Conservation (phyloP, 2,888 invertebrate species). For the Geotrupes spiniger region DNA sequence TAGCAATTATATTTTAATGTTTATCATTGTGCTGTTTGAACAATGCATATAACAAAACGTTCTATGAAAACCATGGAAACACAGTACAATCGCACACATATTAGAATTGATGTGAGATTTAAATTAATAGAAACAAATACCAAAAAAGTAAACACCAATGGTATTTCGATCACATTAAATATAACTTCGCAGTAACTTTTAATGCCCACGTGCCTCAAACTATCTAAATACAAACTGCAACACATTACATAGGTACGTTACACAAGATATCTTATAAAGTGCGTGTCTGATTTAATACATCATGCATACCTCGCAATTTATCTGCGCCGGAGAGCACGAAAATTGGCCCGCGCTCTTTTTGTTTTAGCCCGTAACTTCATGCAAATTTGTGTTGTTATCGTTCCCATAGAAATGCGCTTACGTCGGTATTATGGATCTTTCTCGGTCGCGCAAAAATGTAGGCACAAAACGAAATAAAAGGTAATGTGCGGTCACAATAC, state of each 20-base stretch:
- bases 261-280: slow-evolving; percentile 4
- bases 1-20: too few species aligned
- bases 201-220: too few species aligned
- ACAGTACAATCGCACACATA: too few species aligned
- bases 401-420: neutral
- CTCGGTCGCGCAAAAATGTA: slow-evolving; percentile 1
- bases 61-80: too few species aligned
- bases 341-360: slow-evolving; percentile 5
- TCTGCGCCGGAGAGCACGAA: slow-evolving; percentile 4
- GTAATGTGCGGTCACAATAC: neutral
- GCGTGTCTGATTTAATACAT: slow-evolving; percentile 6
- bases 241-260: slow-evolving; percentile 3
- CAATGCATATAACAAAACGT: too few species aligned
- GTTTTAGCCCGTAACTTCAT: slow-evolving; percentile 6
- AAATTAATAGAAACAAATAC: too few species aligned
- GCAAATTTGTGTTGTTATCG: slow-evolving; percentile 3
- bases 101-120: too few species aligned
- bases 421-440: slow-evolving; percentile 2
- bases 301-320: slow-evolving; percentile 6
- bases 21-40: too few species aligned
- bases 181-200: too few species aligned
- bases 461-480: neutral
- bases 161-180: too few species aligned
- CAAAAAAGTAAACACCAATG: too few species aligned
- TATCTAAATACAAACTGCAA: slow-evolving; percentile 6